A percentile compares a stretch with the other conserved stretches of the same genome.
Evolutionary conservation across 2,797 vertebrate genomes (phyloP).

Genomic region (Xiphorhynchus erythropygius): DNA sequence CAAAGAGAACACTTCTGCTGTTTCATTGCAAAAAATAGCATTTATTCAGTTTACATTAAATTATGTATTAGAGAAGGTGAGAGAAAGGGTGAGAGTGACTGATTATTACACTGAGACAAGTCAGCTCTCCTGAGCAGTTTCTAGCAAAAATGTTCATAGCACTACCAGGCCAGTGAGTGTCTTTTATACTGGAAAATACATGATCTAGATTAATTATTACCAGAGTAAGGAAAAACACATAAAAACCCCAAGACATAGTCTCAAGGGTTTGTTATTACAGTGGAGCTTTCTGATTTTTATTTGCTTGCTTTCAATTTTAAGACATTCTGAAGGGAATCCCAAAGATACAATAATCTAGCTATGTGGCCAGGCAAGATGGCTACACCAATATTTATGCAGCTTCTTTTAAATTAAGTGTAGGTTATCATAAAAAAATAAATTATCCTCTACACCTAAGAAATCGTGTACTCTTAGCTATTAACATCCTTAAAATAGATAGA

Average conservation of each 20-base stretch:
- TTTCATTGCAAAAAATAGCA: neutral
- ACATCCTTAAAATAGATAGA: neutral
- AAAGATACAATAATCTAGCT: neutral
- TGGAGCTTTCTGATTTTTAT: neutral
- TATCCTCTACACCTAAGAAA: neutral
- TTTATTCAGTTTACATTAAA: neutral
- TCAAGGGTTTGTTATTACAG: neutral
- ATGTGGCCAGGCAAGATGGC: neutral
- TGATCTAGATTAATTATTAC: neutral
- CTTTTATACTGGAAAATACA: neutral
- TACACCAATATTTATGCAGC: neutral
- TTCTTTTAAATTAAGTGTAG: neutral
- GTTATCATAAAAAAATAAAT: neutral
- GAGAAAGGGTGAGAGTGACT: neutral
- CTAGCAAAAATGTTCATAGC: neutral
- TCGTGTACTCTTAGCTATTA: neutral
- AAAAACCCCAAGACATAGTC: rapidly evolving
- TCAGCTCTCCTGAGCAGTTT: neutral
- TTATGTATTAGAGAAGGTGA: neutral
- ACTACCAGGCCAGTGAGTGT: neutral
- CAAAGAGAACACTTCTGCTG: neutral
- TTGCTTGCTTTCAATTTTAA: neutral
- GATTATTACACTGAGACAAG: neutral
- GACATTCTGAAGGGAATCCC: neutral
- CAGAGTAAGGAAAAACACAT: neutral